A percentile compares a stretch with the other conserved stretches of the same genome.
Conservation (phyloP, 2,797 vertebrate species). For the Sebastolobus altivelis region DNA sequence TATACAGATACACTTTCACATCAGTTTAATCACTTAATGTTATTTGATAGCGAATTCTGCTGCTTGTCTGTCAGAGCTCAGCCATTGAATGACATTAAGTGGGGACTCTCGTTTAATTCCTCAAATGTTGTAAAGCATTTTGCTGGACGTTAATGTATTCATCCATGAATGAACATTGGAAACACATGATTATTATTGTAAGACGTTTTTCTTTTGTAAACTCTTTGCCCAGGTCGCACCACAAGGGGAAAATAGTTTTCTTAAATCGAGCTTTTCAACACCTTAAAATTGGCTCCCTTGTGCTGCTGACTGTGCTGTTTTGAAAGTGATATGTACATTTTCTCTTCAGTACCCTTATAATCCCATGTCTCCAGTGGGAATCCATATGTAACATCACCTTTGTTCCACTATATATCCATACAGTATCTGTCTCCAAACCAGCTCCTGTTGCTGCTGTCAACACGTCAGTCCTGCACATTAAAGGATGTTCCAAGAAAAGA, state of each 20-base stretch:
- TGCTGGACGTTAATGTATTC: background rate
- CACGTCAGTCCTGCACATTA: background rate
- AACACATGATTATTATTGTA: background rate
- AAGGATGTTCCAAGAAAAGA: background rate
- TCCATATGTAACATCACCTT: background rate
- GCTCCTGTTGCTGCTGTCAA: background rate
- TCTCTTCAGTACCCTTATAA: background rate
- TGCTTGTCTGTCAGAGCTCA: background rate
- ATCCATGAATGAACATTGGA: background rate
- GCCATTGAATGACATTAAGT: background rate
- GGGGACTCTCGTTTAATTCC: background rate
- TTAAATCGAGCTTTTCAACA: background rate
- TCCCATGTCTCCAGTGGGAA: background rate
- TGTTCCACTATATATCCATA: background rate
- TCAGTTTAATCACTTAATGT: background rate
- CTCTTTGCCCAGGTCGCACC: background rate
- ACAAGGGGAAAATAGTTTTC: background rate
- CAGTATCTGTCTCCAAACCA: background rate
- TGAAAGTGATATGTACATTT: background rate
- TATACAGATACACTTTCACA: background rate
- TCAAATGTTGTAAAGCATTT: background rate
- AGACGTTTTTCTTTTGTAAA: background rate
- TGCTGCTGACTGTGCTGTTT: background rate
- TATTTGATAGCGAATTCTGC: background rate
- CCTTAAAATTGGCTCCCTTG: background rate